Base-by-base conservation (phyloP, 2,888 invertebrate genomes). In the Aleiodes alternator region DNA sequence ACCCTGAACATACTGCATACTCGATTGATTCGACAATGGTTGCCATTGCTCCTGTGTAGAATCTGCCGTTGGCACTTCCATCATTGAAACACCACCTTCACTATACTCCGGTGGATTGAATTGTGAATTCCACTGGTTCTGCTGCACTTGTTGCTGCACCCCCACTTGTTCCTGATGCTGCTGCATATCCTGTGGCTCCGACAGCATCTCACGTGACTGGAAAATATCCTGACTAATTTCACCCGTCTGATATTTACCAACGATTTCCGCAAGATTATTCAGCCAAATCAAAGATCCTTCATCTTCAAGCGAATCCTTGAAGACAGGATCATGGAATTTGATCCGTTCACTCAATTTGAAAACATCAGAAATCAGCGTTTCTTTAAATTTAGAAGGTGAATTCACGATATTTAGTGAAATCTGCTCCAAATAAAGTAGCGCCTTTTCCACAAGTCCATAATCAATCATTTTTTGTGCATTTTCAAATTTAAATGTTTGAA, bases 351-450 rank as follows among this genome's bases (percentile, higher is more conserved):
- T 92, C 81, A 94, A 86, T 80, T 89, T 87, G 77, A 90, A 91
- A 61, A 89, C 84, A 2, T 85, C 90, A 73, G 92, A 90, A 5
- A 93, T 91, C 75, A 94, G 91, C 38, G 89, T 87, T 66, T 87
- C 88, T 78, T 92, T 89, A 82, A 92, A 92, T 76, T 88, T 88
- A 6, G 88, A 84, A 3, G 93, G 93, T 84, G 92, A 91, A 79
- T 91, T 91, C 7, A 92, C 90, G 56, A 96, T 92, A 75, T 93
- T 93, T 29, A 91, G 90, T 8, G 95, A 93, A 55, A 97, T 93
- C 83, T 93, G 94, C 91, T 98, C 97, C 85, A 94, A 92, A 91
- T 98, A 98, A 80, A 94, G 92, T 80, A 97, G 91, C 72, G 97
- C 95, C 88, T 96, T 96, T 88, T 95, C 94, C 83, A 94, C 91